phyloP scores from a whole-genome alignment of 2,888 invertebrate species.

The Leptinotarsa juncta region DNA sequence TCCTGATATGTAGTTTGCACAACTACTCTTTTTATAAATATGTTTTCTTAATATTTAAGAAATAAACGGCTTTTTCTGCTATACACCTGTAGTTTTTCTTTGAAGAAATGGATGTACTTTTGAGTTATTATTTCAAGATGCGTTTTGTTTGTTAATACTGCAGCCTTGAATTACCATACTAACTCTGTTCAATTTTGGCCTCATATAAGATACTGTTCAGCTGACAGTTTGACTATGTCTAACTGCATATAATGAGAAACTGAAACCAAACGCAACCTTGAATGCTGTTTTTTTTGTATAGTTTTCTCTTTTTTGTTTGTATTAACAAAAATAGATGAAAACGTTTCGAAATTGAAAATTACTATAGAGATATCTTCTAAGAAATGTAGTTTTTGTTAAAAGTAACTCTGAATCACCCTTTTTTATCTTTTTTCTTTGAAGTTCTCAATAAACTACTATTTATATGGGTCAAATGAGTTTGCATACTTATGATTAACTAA shows the following conservation, averaged over 20 bases:
- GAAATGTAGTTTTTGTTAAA: no score
- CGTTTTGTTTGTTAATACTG: slow-evolving; percentile 1
- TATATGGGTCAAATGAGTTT: no score
- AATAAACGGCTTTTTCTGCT: slow-evolving; percentile 61
- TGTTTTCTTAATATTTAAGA: slow-evolving; percentile 60
- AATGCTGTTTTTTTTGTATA: not conserved
- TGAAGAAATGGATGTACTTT: not conserved
- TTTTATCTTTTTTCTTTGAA: no score
- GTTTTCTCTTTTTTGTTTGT: slow-evolving; percentile 11
- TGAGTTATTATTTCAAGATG: not conserved
- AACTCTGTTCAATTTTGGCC: no score
- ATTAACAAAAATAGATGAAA: slow-evolving; percentile 12
- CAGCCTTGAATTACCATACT: not conserved
- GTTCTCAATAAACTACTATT: no score
- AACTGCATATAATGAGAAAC: not conserved
- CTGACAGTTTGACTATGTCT: no score
- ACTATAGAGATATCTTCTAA: no score
- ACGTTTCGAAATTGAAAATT: not conserved
- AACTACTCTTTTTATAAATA: slow-evolving; percentile 58
- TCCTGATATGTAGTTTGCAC: slow-evolving; percentile 54
- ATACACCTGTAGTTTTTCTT: slow-evolving; percentile 26
- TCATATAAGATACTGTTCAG: no score
- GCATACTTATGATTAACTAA: no score
- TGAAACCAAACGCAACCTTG: not conserved
- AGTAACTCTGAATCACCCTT: no score